Percentiles rank a stretch among this genome's conserved stretches.
These are phyloP conservation scores for Henricia sp. DNA, from an alignment of 53 echinoderm and acorn worm species.

Conservation along the genomic window DNA sequence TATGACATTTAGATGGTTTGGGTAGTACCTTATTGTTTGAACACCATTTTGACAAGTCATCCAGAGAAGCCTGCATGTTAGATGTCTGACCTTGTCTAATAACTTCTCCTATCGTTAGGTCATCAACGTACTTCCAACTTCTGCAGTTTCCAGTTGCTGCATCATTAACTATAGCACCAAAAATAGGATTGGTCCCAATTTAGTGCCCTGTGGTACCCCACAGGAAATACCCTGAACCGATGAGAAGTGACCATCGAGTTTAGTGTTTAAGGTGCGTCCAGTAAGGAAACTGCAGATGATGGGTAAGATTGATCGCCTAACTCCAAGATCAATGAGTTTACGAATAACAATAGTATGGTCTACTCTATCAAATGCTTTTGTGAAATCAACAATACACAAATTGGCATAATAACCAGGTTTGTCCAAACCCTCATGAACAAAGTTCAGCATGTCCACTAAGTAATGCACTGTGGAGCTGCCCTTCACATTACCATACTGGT, in stretches of 20 bases:
- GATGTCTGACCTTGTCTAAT: neutral
- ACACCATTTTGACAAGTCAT: constrained; percentile 22
- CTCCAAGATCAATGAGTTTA: constrained; percentile 1
- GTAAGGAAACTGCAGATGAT: constrained; percentile 14
- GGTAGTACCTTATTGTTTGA: constrained; percentile 15
- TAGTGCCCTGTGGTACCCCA: constrained; percentile 21
- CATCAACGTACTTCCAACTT: constrained; percentile 2
- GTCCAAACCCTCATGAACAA: neutral
- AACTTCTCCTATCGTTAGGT: neutral
- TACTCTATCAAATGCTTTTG: constrained; percentile 16
- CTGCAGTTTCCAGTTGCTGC: constrained; percentile 4
- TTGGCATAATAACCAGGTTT: too few relatives aligned
- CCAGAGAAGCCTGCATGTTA: constrained; percentile 21
- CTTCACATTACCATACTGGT: constrained; percentile 49
- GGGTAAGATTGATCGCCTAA: constrained; percentile 1
- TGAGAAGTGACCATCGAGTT: neutral
- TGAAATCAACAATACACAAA: neutral
- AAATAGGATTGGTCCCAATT: constrained; percentile 17
- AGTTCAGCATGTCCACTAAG: constrained; percentile 25
- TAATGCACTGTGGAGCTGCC: constrained; percentile 15
- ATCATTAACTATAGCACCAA: constrained; percentile 10
- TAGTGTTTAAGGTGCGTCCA: neutral
- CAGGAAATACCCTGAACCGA: neutral
- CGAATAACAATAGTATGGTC: constrained; percentile 7
- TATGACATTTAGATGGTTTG: constrained; percentile 37